These are phyloP conservation scores for Hoplodrina ambigua DNA, from an alignment of 2,888 invertebrate genomes.

Conservation along the genomic window DNA sequence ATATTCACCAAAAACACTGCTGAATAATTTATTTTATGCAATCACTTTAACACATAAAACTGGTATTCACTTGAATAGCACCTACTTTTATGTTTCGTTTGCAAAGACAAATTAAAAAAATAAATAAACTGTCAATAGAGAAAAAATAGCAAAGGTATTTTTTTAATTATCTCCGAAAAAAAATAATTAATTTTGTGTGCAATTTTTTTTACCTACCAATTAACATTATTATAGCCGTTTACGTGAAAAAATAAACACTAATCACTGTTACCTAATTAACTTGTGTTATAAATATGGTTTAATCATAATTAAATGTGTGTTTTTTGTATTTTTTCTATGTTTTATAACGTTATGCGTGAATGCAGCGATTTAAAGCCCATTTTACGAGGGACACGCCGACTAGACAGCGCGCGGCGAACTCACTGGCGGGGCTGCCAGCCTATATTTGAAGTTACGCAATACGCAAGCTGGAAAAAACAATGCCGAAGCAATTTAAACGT, in stretches of 20 bases:
- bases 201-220: conserved; percentile 60
- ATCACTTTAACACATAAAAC: conserved; percentile 41
- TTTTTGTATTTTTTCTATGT: conserved; percentile 62
- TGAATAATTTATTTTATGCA: conserved; percentile 44
- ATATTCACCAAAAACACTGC: conserved; percentile 75
- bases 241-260: conserved; percentile 63
- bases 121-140: conserved; percentile 28
- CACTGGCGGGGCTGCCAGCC: conserved; percentile 76
- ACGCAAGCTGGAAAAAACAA: conserved; percentile 49
- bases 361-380: conserved; percentile 74
- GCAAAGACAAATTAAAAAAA: conserved; percentile 24
- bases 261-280: conserved; percentile 71
- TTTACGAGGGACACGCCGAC: conserved; percentile 72
- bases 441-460: conserved; percentile 59
- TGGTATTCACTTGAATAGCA: conserved; percentile 29
- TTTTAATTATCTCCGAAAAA: conserved; percentile 7
- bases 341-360: conserved; percentile 76
- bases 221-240: conserved; percentile 52
- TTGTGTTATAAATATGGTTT: conserved; percentile 82
- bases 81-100: background rate
- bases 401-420: conserved; percentile 76
- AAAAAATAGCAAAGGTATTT: conserved; percentile 15
- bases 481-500: conserved; percentile 24
- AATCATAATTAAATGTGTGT: conserved; percentile 75
- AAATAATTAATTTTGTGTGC: conserved; percentile 18